Percentiles rank a stretch among this genome's conserved stretches.
phyloP scores from a whole-genome alignment of 1,140 invertebrate genomes.

The Bradysia coprophila region DNA sequence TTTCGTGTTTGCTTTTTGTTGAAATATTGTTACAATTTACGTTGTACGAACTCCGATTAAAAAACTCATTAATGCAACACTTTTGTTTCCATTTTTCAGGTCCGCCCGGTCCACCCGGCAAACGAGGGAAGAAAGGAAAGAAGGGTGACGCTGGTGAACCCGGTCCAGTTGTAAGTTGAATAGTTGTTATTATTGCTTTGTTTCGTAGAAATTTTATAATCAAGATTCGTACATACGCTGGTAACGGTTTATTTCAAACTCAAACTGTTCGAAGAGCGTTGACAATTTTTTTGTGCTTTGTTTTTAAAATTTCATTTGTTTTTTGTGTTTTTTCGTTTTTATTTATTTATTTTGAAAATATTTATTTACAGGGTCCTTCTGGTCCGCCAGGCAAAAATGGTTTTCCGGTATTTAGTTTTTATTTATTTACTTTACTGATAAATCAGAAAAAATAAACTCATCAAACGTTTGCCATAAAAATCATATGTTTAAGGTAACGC shows the following conservation, averaged over 20 bases:
- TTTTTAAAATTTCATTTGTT: slow-evolving; percentile 5
- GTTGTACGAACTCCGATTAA: too few relatives aligned
- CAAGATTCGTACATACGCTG: too few relatives aligned
- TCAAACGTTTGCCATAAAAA: too few relatives aligned
- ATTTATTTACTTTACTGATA: slow-evolving; percentile 7
- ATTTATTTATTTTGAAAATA: slow-evolving; percentile 5
- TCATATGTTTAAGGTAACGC: too few relatives aligned
- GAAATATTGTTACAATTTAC: too few relatives aligned
- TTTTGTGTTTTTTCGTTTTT: slow-evolving; percentile 6
- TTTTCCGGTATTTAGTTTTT: slow-evolving; percentile 52
- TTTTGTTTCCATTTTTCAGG: slow-evolving; percentile 32
- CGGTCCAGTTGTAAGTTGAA: slow-evolving; percentile 45
- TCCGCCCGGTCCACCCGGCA: slow-evolving; percentile 55
- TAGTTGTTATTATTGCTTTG: too few relatives aligned
- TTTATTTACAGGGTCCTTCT: slow-evolving; percentile 46
- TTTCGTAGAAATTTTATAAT: too few relatives aligned
- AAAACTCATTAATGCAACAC: too few relatives aligned
- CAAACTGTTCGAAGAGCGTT: too few relatives aligned
- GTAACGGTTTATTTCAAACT: too few relatives aligned
- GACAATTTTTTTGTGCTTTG: slow-evolving; percentile 7
- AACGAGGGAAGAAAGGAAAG: slow-evolving; percentile 73
- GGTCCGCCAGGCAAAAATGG: slow-evolving; percentile 68
- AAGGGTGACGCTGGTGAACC: slow-evolving; percentile 68
- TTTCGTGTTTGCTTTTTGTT: too few relatives aligned
- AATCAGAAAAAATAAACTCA: too few relatives aligned